phyloP scores from a whole-genome alignment of 1,140 invertebrate genomes.

The Grapholita molesta region DNA sequence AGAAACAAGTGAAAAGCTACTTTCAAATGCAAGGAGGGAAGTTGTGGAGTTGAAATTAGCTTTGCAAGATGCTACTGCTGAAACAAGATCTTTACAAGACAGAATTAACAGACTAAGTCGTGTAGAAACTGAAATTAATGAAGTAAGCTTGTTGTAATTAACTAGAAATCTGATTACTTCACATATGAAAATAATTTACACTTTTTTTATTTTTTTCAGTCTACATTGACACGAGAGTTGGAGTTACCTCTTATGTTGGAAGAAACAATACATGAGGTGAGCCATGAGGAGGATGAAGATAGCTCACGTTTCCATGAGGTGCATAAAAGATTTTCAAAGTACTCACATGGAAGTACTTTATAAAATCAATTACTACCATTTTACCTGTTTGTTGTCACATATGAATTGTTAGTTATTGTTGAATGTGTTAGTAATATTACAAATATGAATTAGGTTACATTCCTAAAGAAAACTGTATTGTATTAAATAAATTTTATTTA shows the following conservation, averaged over 20 bases:
- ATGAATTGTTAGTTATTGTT: slow-evolving; percentile 4
- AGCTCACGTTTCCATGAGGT: slow-evolving; percentile 38
- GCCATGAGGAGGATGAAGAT: slow-evolving; percentile 61
- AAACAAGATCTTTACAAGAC: slow-evolving; percentile 65
- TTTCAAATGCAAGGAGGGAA: slow-evolving; percentile 70
- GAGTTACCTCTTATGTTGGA: slow-evolving; percentile 54
- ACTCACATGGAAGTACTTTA: slow-evolving; percentile 54
- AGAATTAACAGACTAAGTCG: slow-evolving; percentile 52
- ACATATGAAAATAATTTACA: neutral
- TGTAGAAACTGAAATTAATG: slow-evolving; percentile 40
- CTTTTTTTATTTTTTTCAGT: slow-evolving; percentile 42
- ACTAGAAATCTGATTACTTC: too few relatives aligned
- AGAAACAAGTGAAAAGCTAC: slow-evolving; percentile 61
- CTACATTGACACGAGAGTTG: slow-evolving; percentile 39
- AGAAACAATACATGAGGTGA: slow-evolving; percentile 59
- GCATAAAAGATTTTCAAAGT: slow-evolving; percentile 48
- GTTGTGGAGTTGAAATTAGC: slow-evolving; percentile 72
- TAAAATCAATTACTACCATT: slow-evolving; percentile 25
- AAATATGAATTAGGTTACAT: slow-evolving; percentile 12
- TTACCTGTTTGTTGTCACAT: neutral
- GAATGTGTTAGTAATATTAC: neutral
- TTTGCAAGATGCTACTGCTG: slow-evolving; percentile 71
- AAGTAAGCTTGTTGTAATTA: too few relatives aligned
- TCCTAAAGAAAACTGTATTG: slow-evolving; percentile 17
- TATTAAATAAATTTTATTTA: slow-evolving; percentile 31